Conservation (phyloP, 2,113 vertebrate species). For the Mesembrinibis cayennensis region DNA sequence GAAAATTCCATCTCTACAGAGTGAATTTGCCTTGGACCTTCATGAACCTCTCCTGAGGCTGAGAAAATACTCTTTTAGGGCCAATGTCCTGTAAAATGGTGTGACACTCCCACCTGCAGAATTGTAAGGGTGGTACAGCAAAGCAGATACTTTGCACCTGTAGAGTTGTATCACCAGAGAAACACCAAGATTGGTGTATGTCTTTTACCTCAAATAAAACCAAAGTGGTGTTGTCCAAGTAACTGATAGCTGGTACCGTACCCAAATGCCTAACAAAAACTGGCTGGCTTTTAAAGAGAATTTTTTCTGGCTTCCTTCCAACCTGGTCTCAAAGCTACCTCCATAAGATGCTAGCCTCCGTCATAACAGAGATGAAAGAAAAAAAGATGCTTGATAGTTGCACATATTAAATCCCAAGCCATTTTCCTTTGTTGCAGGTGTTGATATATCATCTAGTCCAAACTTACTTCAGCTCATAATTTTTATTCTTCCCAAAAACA, state of each 20-base stretch:
- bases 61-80: background rate
- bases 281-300: background rate
- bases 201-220: background rate
- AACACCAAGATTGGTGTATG: background rate
- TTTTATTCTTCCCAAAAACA: background rate
- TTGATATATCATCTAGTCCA: background rate
- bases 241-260: background rate
- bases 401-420: background rate
- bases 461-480: background rate
- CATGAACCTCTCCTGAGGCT: background rate
- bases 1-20: background rate
- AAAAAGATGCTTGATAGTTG: background rate
- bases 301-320: slow-evolving; percentile 3
- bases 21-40: background rate
- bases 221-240: background rate
- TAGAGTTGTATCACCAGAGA: background rate
- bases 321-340: background rate
- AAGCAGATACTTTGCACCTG: background rate
- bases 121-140: background rate
- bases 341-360: background rate
- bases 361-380: background rate
- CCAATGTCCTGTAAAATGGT: background rate
- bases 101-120: background rate
- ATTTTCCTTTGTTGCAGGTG: background rate
- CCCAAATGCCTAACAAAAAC: background rate